These are phyloP conservation scores for Crossocerus cetratus DNA, from an alignment of 2,888 invertebrate genomes.

Conservation along the genomic window DNA sequence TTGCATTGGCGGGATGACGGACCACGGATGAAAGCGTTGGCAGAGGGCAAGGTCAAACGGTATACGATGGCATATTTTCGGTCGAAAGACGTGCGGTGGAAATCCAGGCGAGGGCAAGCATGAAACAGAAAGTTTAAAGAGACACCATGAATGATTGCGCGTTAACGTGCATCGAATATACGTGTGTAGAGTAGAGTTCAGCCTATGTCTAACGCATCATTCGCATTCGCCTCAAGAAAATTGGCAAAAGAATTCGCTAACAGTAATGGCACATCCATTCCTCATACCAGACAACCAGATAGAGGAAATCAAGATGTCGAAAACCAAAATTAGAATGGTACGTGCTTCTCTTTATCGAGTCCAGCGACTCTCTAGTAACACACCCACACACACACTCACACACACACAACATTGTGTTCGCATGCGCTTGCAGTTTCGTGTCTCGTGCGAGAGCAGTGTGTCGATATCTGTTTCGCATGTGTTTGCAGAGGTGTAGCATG, in stretches of 20 bases:
- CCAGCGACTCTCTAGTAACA: constrained; percentile 1
- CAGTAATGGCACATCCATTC: constrained; percentile 8
- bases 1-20: constrained; percentile 58
- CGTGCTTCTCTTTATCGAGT: constrained; percentile 14
- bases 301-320: not conserved
- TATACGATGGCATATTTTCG: constrained; percentile 58
- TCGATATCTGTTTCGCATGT: not conserved
- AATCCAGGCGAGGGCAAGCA: constrained; percentile 77
- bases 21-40: constrained; percentile 62
- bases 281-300: constrained; percentile 3
- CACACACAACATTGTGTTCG: constrained; percentile 40
- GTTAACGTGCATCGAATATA: constrained; percentile 52
- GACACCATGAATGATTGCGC: constrained; percentile 74
- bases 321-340: not conserved
- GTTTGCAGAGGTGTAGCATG: constrained; percentile 3
- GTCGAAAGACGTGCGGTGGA: constrained; percentile 73
- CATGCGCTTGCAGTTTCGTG: constrained; percentile 42
- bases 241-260: constrained; percentile 1
- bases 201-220: constrained; percentile 22
- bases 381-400: too few relatives aligned
- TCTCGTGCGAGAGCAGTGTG: constrained; percentile 2
- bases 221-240: constrained; percentile 24
- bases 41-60: constrained; percentile 49
- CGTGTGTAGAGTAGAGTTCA: constrained; percentile 8
- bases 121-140: constrained; percentile 77